Evolutionary conservation across 2,113 vertebrate species (phyloP).

Genomic region (Cephalopterus ornatus): DNA sequence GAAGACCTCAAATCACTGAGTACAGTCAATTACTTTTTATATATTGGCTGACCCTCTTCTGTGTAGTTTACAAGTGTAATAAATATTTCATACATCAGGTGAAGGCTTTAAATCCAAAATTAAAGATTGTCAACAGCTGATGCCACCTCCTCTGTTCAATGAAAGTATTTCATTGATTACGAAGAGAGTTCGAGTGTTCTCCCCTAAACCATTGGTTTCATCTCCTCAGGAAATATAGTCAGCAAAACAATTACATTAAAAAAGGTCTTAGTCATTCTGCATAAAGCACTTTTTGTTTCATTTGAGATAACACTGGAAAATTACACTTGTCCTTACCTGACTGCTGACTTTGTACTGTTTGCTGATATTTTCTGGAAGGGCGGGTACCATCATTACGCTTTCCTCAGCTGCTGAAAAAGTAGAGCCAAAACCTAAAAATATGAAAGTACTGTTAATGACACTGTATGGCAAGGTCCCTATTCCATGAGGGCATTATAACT

Average conservation of each 20-base stretch:
- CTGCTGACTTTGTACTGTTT: constrained; percentile 89
- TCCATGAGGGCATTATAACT: neutral
- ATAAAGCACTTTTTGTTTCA: constrained; percentile 6
- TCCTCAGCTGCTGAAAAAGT: constrained; percentile 95
- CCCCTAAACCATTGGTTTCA: neutral
- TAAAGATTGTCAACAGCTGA: neutral
- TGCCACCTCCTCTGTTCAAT: neutral
- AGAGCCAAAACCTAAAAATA: constrained; percentile 87
- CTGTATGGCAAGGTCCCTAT: neutral
- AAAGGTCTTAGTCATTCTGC: neutral
- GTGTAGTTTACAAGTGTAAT: neutral
- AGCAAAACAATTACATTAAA: neutral
- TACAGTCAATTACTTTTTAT: neutral
- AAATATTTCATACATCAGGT: neutral
- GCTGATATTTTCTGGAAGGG: constrained; percentile 77
- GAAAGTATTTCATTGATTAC: neutral
- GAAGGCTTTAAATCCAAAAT: neutral
- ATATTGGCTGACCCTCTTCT: neutral
- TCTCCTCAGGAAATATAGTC: neutral
- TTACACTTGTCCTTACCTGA: constrained; percentile 78
- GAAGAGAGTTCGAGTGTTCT: neutral
- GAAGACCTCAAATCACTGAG: neutral
- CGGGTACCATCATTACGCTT: constrained; percentile 76
- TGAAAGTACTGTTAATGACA: neutral
- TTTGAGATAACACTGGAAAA: constrained; percentile 5